phyloP scores from a whole-genome alignment of 2,888 invertebrate species.

The Helleia helle region DNA sequence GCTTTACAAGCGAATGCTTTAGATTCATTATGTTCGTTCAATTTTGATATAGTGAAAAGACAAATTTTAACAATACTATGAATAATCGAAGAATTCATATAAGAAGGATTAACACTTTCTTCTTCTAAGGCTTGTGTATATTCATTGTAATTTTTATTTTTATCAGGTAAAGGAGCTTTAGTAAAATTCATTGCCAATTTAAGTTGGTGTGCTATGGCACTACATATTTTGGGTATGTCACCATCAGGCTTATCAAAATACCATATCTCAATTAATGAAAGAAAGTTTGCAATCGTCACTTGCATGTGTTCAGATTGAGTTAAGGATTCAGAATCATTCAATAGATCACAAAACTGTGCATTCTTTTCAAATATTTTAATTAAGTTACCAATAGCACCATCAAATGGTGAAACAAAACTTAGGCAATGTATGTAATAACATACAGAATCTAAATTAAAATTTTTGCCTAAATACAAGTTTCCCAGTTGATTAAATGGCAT shows the following conservation, averaged over 20 bases:
- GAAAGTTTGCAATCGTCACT: constrained; percentile 60
- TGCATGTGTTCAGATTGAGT: constrained; percentile 66
- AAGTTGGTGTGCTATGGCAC: constrained; percentile 80
- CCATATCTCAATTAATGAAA: constrained; percentile 76
- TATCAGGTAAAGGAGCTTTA: constrained; percentile 62
- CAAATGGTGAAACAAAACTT: constrained; percentile 85
- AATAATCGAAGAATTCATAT: constrained; percentile 78
- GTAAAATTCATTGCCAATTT: constrained; percentile 79
- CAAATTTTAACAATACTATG: constrained; percentile 89
- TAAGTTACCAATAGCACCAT: constrained; percentile 91
- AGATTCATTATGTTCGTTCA: constrained; percentile 82
- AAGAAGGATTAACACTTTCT: constrained; percentile 68
- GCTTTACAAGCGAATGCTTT: constrained; percentile 88
- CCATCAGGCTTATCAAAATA: constrained; percentile 76
- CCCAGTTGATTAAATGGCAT: constrained; percentile 97
- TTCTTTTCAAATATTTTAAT: constrained; percentile 82
- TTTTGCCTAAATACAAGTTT: constrained; percentile 85
- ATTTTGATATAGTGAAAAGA: constrained; percentile 84
- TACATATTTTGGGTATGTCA: constrained; percentile 79
- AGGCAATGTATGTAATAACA: constrained; percentile 92
- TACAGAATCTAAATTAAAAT: constrained; percentile 89
- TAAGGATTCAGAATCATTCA: constrained; percentile 57
- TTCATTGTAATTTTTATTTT: constrained; percentile 67
- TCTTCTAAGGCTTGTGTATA: constrained; percentile 62
- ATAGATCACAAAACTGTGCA: constrained; percentile 72